These are phyloP conservation scores for Myrmecophaga tridactyla DNA, from an alignment of 2,113 vertebrate species.

Conservation along the genomic window DNA sequence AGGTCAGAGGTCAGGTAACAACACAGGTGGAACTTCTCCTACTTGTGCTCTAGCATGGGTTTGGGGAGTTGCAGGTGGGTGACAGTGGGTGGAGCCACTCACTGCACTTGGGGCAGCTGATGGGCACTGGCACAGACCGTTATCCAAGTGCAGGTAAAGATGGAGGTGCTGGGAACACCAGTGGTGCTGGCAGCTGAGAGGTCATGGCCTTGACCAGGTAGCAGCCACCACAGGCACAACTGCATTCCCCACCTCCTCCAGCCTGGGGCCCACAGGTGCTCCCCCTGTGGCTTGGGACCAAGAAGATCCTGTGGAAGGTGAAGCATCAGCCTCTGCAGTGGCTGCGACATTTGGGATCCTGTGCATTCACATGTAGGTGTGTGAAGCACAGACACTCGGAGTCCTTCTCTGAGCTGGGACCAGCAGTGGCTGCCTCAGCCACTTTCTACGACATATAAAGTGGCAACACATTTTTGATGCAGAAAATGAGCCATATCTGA, in stretches of 20 bases:
- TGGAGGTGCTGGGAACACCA: slow-evolving; percentile 93
- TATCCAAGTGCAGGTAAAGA: slow-evolving; percentile 95
- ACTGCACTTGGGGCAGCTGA: slow-evolving; percentile 94
- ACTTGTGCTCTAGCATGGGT: slow-evolving; percentile 90
- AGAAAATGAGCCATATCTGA: too few relatives aligned
- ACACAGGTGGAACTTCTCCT: slow-evolving; percentile 94
- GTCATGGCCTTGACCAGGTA: slow-evolving; percentile 88
- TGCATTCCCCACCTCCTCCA: slow-evolving; percentile 89
- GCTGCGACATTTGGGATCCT: too few relatives aligned
- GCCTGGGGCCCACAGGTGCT: too few relatives aligned
- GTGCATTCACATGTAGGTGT: too few relatives aligned
- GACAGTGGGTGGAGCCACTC: slow-evolving; percentile 91
- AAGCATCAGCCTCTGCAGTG: too few relatives aligned
- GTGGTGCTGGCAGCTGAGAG: slow-evolving; percentile 91
- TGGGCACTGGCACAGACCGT: slow-evolving; percentile 94
- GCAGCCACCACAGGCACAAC: slow-evolving; percentile 93
- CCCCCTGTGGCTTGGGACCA: too few relatives aligned
- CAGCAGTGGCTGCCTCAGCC: too few relatives aligned
- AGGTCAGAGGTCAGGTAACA: slow-evolving; percentile 93
- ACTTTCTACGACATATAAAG: too few relatives aligned
- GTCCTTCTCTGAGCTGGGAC: too few relatives aligned
- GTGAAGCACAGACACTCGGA: too few relatives aligned
- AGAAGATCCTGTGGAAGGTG: too few relatives aligned
- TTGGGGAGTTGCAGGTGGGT: slow-evolving; percentile 92
- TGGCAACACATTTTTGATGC: too few relatives aligned